These are phyloP conservation scores for Desmophyllum pertusum DNA, from an alignment of 92 coral and sea anemone species.

Conservation along the genomic window DNA sequence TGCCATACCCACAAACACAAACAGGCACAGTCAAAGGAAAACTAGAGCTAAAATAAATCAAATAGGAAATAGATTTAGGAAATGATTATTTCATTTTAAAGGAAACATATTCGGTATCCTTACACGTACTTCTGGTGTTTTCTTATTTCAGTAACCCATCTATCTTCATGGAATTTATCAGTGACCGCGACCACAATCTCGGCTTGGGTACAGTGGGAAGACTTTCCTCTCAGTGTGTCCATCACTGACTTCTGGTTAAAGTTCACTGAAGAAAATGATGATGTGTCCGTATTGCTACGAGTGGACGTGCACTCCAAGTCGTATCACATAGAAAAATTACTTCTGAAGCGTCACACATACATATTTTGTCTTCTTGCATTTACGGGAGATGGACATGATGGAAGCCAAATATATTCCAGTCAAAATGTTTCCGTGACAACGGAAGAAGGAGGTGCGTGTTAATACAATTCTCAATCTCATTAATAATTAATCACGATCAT, in stretches of 20 bases:
- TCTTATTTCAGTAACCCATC: neutral
- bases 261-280: neutral
- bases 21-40: too few relatives aligned
- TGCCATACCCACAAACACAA: too few relatives aligned
- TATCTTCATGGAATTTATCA: neutral
- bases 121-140: too few relatives aligned
- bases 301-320: neutral
- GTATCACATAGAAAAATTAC: neutral
- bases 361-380: neutral
- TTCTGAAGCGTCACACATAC: neutral
- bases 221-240: conserved; percentile 3
- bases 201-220: neutral
- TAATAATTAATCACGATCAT: too few relatives aligned
- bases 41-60: too few relatives aligned
- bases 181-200: neutral
- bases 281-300: conserved; percentile 1
- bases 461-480: too few relatives aligned
- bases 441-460: neutral
- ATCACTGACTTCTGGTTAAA: neutral
- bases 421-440: neutral
- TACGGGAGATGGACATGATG: neutral
- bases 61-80: too few relatives aligned
- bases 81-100: too few relatives aligned
- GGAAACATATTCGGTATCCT: too few relatives aligned
- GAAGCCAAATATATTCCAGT: neutral